Base-by-base conservation (phyloP, 2,797 vertebrate species). In the Chelon auratus region DNA sequence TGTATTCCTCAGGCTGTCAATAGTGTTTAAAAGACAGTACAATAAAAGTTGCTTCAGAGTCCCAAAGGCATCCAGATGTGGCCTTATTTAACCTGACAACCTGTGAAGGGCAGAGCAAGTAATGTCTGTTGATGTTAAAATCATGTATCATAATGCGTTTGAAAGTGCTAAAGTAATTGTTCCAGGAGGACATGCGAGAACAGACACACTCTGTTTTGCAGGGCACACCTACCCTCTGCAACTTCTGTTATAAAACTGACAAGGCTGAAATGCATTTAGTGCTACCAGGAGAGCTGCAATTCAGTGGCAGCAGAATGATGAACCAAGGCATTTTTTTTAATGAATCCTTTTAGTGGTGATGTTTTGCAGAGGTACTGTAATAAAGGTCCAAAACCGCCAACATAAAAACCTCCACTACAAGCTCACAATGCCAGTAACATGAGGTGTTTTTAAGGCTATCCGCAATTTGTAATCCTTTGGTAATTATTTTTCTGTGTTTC, bases 1-100 rank as follows among this genome's bases (percentile, higher is more conserved):
- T 67, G 47, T 47, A 80, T 70, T 68, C 53, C 57, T 22, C 71
- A 77, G 68, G 63, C 61, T 50, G 62, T 61, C 80, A 50, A 71
- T 80, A 75, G 51, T n/a, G 8, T 75, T 74, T 72, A 62, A 61
- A 72, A 64, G 17, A 55, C 26, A 24, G 65, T 26, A 60, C 51
- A 69, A 58, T 45, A 47, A 54, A 70, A 59, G 24, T 22, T 26
- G 58, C 51, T 50, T 43, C 68, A 73, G 33, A 61, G 51, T 62
- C 75, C 59, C 52, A 65, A 77, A 22, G 77, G 57, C 72, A 26
- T 48, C 18, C 0, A 45, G 42, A 72, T 5, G 18, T n/a, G 45
- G 43, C 45, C 36, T 77, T 55, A 68, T 75, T 72, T 43, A 53
- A 62, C 33, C 62, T 37, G 78, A 76, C 77, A 76, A 48, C 42